Base-by-base conservation (phyloP, 2,113 vertebrate genomes). In the Planiliza haematocheilus region DNA sequence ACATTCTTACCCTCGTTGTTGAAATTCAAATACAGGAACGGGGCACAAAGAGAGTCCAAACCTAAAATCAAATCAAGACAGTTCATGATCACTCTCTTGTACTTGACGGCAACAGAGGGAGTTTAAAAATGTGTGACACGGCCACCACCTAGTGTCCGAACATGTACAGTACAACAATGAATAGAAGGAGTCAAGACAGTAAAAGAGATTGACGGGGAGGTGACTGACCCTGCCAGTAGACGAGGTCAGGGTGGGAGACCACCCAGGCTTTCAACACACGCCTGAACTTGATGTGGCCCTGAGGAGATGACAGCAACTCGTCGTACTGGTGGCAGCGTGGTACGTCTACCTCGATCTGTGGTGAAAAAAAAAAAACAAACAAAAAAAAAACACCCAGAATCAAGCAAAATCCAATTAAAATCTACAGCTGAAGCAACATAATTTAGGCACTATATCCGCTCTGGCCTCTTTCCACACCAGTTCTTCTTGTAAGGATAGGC, bases 301-400 rank as follows among this genome's bases (percentile, higher is more conserved):
- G 96, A 7, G 87, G 98, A 88, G 73, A 99, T 8, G 98, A 99
- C 82, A 99, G 91, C 55, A 99, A 89, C 82, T 99, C 98, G 55
- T 99, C 97, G 14, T 99, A 99, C 74, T 99, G 98, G 91, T 99
- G 98, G 76, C 98, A 99, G 51, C 98, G 96, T 74, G 98, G 98
- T 89, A 99, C 99, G 88, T 99, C 98, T 86, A 99, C 98, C 92
- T 99, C 98, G 77, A 99, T 99, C 98, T 99, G n/a, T n/a, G n/a
- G 91, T 9, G 57, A 45, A 2, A 6, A 34, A 58, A 14, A 30
- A 34, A 60, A 61, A 58, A 7, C 1, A 9, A 42, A 45, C n/a
- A n/a, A n/a, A n/a, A n/a, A n/a, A n/a, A n/a, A n/a, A n/a, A n/a
- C n/a, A n/a, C n/a, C n/a, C n/a, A n/a, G n/a, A n/a, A 45, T n/a